Evolutionary conservation across 2,888 invertebrate genomes (phyloP).

Genomic region (Catocala fraxini): DNA sequence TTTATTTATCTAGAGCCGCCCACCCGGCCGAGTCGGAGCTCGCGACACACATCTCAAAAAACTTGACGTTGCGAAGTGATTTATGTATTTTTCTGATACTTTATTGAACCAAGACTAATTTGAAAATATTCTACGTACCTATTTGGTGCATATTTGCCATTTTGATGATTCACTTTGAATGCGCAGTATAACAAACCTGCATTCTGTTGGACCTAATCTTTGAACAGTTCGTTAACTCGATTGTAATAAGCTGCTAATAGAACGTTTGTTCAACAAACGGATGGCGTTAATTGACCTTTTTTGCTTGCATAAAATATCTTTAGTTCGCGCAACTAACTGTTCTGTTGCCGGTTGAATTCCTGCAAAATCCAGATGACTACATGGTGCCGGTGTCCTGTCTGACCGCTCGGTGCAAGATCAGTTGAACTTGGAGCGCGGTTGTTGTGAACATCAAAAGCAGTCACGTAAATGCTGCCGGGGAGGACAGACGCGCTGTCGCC

Average conservation of each 20-base stretch:
- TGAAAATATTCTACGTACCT: constrained; percentile 15
- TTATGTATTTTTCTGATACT: constrained; percentile 46
- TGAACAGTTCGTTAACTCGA: constrained; percentile 21
- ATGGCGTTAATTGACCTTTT: constrained; percentile 24
- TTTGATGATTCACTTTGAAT: constrained; percentile 30
- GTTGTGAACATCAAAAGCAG: constrained; percentile 63
- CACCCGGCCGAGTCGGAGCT: constrained; percentile 52
- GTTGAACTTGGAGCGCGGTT: constrained; percentile 46
- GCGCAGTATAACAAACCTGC: constrained; percentile 7
- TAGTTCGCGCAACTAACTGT: constrained; percentile 22
- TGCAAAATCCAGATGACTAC: constrained; percentile 43
- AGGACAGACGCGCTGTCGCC: constrained; percentile 63
- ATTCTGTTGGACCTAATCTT: constrained; percentile 13
- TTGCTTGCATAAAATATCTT: constrained; percentile 9
- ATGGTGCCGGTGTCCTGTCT: constrained; percentile 44
- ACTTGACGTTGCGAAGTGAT: constrained; percentile 55
- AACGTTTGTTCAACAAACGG: constrained; percentile 22
- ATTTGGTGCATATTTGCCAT: constrained; percentile 17
- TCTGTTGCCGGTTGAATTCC: constrained; percentile 29
- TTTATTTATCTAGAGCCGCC: constrained; percentile 72
- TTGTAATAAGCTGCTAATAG: constrained; percentile 31
- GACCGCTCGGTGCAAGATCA: constrained; percentile 42
- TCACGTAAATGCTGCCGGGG: constrained; percentile 63
- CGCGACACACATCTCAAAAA: constrained; percentile 50
- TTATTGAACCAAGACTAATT: constrained; percentile 25